These are phyloP conservation scores for Drosophila lacteicornis DNA, from an alignment of 1,140 invertebrate genomes.

Conservation along the genomic window DNA sequence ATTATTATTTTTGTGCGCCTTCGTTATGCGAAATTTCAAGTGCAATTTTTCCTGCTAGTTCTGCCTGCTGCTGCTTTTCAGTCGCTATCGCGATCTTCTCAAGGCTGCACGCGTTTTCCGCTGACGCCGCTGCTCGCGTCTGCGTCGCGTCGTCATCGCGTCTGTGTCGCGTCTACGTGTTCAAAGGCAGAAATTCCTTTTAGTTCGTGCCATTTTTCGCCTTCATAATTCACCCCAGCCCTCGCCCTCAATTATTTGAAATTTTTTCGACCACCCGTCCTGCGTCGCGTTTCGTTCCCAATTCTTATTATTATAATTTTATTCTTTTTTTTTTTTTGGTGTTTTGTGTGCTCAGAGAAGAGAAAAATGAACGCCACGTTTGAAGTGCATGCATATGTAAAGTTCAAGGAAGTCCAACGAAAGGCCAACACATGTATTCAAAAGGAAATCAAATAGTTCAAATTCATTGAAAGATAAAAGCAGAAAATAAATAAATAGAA, in stretches of 20 bases:
- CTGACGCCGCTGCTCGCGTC: slow-evolving; percentile 40
- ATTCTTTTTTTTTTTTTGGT: slow-evolving; percentile 18
- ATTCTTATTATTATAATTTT: slow-evolving; percentile 22
- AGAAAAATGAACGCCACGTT: slow-evolving; percentile 66
- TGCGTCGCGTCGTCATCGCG: slow-evolving; percentile 47
- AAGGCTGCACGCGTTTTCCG: slow-evolving; percentile 55
- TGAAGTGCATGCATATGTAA: slow-evolving; percentile 36
- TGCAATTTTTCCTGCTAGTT: slow-evolving; percentile 16
- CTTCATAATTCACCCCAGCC: slow-evolving; percentile 46
- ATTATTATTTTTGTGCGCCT: background rate
- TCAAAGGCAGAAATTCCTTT: slow-evolving; percentile 73
- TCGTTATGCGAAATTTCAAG: slow-evolving; percentile 22
- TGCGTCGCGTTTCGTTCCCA: slow-evolving; percentile 3
- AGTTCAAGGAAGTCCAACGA: slow-evolving; percentile 41
- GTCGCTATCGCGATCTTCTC: slow-evolving; percentile 52
- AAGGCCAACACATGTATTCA: slow-evolving; percentile 20
- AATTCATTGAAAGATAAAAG: slow-evolving; percentile 1
- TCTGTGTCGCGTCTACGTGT: slow-evolving; percentile 70
- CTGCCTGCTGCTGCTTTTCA: slow-evolving; percentile 21
- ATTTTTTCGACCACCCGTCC: too few relatives aligned
- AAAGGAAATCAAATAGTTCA: slow-evolving; percentile 5
- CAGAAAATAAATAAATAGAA: background rate
- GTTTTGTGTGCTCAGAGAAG: slow-evolving; percentile 17
- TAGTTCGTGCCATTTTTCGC: slow-evolving; percentile 58
- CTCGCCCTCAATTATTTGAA: slow-evolving; percentile 5